Conservation (phyloP, 2,888 invertebrate genomes). For the Aporophyla lueneburgensis region DNA sequence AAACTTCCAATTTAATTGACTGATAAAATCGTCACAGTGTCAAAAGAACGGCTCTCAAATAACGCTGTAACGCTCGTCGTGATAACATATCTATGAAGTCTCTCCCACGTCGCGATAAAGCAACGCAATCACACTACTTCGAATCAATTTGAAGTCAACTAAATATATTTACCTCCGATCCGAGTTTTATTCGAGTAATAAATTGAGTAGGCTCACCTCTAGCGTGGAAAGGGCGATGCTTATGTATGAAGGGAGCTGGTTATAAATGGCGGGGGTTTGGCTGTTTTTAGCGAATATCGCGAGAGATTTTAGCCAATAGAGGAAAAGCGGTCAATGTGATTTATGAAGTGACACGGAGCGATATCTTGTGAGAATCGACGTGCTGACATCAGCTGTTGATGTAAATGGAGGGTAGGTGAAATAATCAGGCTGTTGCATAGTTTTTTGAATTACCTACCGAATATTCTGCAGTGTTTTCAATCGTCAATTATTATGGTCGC, state of each 20-base stretch:
- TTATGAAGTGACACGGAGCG: constrained; percentile 57
- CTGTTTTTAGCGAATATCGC: constrained; percentile 65
- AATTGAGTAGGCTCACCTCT: constrained; percentile 59
- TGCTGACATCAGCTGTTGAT: constrained; percentile 55
- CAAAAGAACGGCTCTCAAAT: background rate
- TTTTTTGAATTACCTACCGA: no score
- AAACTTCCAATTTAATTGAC: background rate
- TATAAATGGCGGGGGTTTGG: constrained; percentile 67
- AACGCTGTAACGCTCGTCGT: background rate
- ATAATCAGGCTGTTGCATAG: constrained; percentile 3
- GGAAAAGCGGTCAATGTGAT: constrained; percentile 59
- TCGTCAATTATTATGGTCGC: background rate
- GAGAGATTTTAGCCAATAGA: constrained; percentile 60
- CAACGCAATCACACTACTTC: constrained; percentile 31
- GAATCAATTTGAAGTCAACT: constrained; percentile 56
- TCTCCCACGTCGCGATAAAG: constrained; percentile 29
- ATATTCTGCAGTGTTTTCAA: background rate
- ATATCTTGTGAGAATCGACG: constrained; percentile 60
- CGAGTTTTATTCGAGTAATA: constrained; percentile 61
- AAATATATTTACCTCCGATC: constrained; percentile 61
- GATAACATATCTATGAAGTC: constrained; percentile 6
- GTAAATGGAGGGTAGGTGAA: constrained; percentile 1
- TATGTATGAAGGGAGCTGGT: constrained; percentile 71
- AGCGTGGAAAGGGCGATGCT: constrained; percentile 66
- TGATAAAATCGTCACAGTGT: background rate